Conservation (phyloP, 2,113 vertebrate genomes). For the Theropithecus gelada region DNA sequence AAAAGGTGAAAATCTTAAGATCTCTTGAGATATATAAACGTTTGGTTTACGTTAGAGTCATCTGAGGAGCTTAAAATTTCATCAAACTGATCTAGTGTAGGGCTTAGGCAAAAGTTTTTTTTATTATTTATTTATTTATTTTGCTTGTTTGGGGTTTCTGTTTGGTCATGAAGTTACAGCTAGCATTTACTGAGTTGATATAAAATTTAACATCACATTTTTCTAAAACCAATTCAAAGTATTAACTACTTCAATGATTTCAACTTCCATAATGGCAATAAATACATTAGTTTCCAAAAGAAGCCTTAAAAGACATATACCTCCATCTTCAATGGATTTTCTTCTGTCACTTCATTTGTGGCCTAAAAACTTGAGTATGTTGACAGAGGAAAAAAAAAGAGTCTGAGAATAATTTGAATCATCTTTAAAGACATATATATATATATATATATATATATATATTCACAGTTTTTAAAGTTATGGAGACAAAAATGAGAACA, state of each 20-base stretch:
- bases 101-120: not conserved
- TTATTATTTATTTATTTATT: not conserved
- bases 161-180: not conserved
- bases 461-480: not conserved
- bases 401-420: not conserved
- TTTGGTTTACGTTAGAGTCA: not conserved
- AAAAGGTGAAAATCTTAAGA: not conserved
- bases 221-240: not conserved
- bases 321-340: not conserved
- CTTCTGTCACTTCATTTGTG: not conserved
- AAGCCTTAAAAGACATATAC: not conserved
- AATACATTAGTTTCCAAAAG: not conserved
- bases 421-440: not conserved
- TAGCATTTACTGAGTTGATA: not conserved
- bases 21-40: not conserved
- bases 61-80: not conserved
- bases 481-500: not conserved
- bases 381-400: not conserved
- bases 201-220: not conserved
- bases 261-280: not conserved
- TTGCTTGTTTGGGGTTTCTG: not conserved
- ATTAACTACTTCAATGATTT: not conserved
- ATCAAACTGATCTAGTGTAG: not conserved
- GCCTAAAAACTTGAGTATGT: not conserved
- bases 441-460: not conserved